phyloP scores from a whole-genome alignment of 2,888 invertebrate genomes.

The Deladenus siricidicola region DNA sequence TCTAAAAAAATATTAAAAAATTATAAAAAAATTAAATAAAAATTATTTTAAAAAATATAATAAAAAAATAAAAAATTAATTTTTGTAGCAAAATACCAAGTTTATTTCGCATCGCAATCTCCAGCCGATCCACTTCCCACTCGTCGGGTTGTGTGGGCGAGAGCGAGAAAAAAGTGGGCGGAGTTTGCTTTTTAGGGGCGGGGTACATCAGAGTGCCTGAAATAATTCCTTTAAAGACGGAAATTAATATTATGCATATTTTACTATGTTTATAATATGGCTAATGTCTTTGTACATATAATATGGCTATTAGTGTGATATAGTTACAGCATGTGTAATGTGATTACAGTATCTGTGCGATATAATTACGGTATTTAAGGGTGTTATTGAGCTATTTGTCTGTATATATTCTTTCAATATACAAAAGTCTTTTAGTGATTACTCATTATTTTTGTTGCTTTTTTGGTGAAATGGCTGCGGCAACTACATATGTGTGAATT shows the following conservation, averaged over 20 bases:
- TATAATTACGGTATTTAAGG: too few relatives aligned
- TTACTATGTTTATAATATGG: background rate
- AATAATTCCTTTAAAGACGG: conserved; percentile 6
- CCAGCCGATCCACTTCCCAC: conserved; percentile 84
- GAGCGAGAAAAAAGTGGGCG: conserved; percentile 55
- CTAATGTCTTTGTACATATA: too few relatives aligned
- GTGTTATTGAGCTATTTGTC: too few relatives aligned
- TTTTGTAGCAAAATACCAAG: conserved; percentile 29
- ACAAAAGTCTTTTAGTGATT: too few relatives aligned
- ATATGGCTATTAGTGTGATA: too few relatives aligned
- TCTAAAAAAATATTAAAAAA: too few relatives aligned
- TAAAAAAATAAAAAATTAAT: background rate
- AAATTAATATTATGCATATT: background rate
- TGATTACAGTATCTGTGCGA: too few relatives aligned
- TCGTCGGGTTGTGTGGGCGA: conserved; percentile 65
- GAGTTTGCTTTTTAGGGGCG: conserved; percentile 70
- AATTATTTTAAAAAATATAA: background rate
- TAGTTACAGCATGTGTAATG: too few relatives aligned
- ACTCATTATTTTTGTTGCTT: too few relatives aligned
- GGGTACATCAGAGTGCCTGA: conserved; percentile 78
- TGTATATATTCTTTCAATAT: too few relatives aligned
- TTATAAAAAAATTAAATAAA: background rate
- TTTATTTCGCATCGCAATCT: conserved; percentile 51
- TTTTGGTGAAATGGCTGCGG: too few relatives aligned
- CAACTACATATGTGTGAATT: too few relatives aligned